Base-by-base conservation (phyloP, 2,888 invertebrate species). In the Tyria jacobaeae region DNA sequence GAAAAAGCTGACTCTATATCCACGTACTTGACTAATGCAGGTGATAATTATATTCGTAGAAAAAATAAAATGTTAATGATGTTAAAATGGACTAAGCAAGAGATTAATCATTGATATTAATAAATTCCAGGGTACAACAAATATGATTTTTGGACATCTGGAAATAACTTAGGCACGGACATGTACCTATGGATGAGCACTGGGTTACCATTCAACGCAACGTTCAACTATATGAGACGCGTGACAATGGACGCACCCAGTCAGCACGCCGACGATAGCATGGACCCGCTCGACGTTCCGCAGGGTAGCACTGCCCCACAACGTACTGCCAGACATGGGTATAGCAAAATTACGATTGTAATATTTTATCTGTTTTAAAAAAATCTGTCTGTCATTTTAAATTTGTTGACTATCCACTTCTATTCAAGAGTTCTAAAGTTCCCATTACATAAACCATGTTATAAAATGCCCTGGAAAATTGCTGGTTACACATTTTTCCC, bases 181-280 rank as follows among this genome's bases (percentile, higher is more conserved):
- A 97, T 97, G 97, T 96, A 97, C 89, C 92, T 97, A 64, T 98
- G 97, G 97, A 97, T 97, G 97, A 97, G 97, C 86, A 97, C 97
- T 39, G 97, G 97, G 15, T 90, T 97, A 65, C 97, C 97, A 39
- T 97, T 97, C 92, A 97, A 98, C 88, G 96, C 97, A 27, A 97
- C 97, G n/a, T 97, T 97, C 89, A 97, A 97, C 89, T 97, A 96
- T 88, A 97, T 97, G 96, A 81, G 93, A 70, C 84, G 94, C 37
- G 94, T 96, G 81, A 85, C 90, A 53, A 88, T 95, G 63, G 94
- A 94, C 68, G 91, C 94, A 63, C 93, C 95, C 24, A 94, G 93
- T 82, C 94, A 94, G 66, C 93, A 91, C 66, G 83, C 94, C 24
- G 95, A 94, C 70, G 94, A 94, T 83, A 94, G 94, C 78, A 90